phyloP scores from a whole-genome alignment of 2,888 invertebrate genomes.

The Julus scanicus region DNA sequence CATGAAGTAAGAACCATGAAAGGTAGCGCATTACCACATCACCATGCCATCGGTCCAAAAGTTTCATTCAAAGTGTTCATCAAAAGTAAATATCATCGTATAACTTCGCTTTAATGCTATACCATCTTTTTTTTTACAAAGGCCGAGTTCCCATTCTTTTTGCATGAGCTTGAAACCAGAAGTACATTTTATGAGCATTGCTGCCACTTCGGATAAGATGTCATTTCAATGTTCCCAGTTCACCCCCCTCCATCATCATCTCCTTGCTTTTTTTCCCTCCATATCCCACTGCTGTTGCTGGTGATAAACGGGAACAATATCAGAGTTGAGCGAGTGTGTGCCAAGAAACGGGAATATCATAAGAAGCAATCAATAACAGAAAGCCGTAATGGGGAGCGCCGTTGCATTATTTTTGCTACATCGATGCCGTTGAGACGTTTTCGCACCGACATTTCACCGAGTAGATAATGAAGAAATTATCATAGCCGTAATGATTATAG shows the following conservation, averaged over 20 bases:
- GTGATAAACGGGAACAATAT: constrained; percentile 47
- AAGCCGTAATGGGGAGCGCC: background rate
- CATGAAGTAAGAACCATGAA: no score
- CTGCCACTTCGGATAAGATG: constrained; percentile 40
- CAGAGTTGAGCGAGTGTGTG: background rate
- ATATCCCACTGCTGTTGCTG: constrained; percentile 40
- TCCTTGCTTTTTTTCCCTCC: background rate
- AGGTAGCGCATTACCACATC: background rate
- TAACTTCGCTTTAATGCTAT: background rate
- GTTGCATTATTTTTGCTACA: constrained; percentile 1
- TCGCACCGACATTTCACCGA: constrained; percentile 48
- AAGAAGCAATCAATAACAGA: constrained; percentile 44
- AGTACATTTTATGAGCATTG: background rate
- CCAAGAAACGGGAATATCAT: constrained; percentile 35
- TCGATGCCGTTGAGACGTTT: constrained; percentile 18
- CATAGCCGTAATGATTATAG: constrained; percentile 55
- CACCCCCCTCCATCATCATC: constrained; percentile 29
- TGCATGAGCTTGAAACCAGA: background rate
- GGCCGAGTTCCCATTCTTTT: background rate
- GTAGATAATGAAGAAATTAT: constrained; percentile 55
- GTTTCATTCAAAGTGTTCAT: background rate
- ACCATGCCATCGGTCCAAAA: no score
- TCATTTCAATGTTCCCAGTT: background rate
- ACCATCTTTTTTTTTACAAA: background rate
- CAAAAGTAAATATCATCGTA: background rate